Evolutionary conservation across 2,113 vertebrate genomes (phyloP).

Genomic region (Dicentrarchus labrax): DNA sequence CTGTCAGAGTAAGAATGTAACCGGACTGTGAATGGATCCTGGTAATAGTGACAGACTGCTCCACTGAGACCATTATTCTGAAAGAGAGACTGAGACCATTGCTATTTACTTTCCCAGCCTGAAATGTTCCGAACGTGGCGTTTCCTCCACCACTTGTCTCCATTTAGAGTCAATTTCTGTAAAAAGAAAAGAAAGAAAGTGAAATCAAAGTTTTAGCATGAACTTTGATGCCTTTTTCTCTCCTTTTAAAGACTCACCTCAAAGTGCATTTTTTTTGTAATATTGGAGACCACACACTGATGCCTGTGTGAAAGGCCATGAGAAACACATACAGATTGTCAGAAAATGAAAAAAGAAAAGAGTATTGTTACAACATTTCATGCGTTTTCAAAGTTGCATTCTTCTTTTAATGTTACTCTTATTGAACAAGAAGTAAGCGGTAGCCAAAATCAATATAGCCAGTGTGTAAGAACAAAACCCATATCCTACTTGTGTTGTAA

Average conservation of each 20-base stretch:
- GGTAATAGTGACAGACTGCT: constrained; percentile 72
- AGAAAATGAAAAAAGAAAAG: neutral
- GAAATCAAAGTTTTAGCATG: neutral
- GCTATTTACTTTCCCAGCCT: constrained; percentile 51
- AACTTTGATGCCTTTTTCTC: neutral
- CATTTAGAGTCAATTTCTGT: constrained; percentile 26
- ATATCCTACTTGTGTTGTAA: neutral
- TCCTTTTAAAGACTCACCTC: neutral
- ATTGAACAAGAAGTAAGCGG: neutral
- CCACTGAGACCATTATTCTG: constrained; percentile 52
- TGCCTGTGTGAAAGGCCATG: neutral
- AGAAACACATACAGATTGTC: neutral
- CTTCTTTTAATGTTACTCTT: neutral
- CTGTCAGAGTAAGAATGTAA: constrained; percentile 49
- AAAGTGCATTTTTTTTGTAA: constrained; percentile 1
- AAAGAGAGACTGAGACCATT: constrained; percentile 36
- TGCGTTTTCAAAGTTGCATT: neutral
- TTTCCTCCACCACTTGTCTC: constrained; percentile 7
- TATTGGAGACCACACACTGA: neutral
- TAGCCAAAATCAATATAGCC: neutral
- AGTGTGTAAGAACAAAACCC: neutral
- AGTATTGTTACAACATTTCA: neutral
- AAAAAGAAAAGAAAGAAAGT: neutral
- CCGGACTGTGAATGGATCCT: constrained; percentile 63
- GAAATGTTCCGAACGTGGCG: constrained; percentile 4